A percentile compares a stretch with the other conserved stretches of the same genome.
These are phyloP conservation scores for Seira musarum DNA, from an alignment of 2,888 invertebrate species.

Conservation along the genomic window DNA sequence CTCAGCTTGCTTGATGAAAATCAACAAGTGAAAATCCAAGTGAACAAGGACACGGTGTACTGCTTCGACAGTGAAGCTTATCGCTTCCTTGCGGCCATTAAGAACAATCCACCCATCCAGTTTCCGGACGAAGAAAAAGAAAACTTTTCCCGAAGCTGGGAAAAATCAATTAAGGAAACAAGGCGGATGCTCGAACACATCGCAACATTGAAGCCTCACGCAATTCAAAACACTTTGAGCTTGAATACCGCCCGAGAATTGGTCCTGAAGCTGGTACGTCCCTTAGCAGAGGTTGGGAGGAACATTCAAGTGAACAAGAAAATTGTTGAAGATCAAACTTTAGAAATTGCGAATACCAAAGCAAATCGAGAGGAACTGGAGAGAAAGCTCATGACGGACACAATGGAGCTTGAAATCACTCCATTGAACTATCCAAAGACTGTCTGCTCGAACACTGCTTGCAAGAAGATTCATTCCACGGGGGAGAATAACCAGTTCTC, in stretches of 20 bases:
- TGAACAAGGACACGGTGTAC: constrained; percentile 38
- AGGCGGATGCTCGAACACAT: constrained; percentile 44
- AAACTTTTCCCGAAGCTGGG: constrained; percentile 52
- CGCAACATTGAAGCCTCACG: constrained; percentile 28
- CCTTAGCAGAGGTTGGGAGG: constrained; percentile 36
- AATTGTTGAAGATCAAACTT: constrained; percentile 17
- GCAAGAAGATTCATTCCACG: not conserved
- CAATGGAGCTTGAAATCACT: not conserved
- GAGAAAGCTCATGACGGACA: not conserved
- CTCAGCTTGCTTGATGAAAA: constrained; percentile 30
- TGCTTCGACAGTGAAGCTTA: constrained; percentile 63
- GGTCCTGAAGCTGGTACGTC: constrained; percentile 31
- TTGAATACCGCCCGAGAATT: constrained; percentile 50
- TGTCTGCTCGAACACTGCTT: constrained; percentile 38
- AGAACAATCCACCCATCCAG: constrained; percentile 29
- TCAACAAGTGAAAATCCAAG: constrained; percentile 28
- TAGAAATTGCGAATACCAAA: not conserved
- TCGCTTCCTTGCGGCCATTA: constrained; percentile 59
- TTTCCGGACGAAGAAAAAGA: constrained; percentile 42
- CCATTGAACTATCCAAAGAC: constrained; percentile 35
- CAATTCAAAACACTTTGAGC: constrained; percentile 42
- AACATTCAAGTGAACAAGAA: constrained; percentile 47
- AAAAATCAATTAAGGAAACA: constrained; percentile 49
- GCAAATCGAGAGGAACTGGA: not conserved
- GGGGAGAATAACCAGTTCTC: not conserved